Conservation (phyloP, 2,113 vertebrate species). For the Nansenia antarctica region DNA sequence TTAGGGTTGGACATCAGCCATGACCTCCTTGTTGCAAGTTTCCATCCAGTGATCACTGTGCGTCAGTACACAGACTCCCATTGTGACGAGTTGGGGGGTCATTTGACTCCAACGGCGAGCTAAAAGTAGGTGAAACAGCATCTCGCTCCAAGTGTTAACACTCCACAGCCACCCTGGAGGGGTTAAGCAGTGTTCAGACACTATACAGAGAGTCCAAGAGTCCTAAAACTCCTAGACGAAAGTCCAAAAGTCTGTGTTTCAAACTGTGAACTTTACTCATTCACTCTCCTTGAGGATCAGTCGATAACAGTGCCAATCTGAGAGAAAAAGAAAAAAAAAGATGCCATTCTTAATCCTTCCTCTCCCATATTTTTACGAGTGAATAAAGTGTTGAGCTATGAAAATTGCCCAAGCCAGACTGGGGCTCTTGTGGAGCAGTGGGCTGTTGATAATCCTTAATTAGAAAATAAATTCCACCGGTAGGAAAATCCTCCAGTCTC, state of each 20-base stretch:
- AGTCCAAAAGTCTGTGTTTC: not conserved
- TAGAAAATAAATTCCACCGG: slow-evolving; percentile 65
- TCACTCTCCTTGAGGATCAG: not conserved
- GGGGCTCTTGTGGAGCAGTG: slow-evolving; percentile 54
- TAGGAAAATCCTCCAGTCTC: slow-evolving; percentile 35
- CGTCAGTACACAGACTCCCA: too few species aligned
- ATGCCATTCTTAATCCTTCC: not conserved
- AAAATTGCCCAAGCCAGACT: slow-evolving; percentile 50
- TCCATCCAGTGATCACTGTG: too few species aligned
- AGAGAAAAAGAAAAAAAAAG: slow-evolving; percentile 2
- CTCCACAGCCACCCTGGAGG: too few species aligned
- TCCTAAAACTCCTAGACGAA: not conserved
- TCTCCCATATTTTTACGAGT: not conserved
- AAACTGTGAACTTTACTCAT: not conserved
- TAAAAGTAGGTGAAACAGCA: too few species aligned
- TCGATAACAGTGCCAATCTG: too few species aligned
- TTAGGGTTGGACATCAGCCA: too few species aligned
- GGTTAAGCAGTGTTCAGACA: too few species aligned
- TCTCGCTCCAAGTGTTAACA: too few species aligned
- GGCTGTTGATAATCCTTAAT: slow-evolving; percentile 74
- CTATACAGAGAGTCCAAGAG: not conserved
- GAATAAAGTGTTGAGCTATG: slow-evolving; percentile 43
- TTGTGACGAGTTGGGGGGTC: too few species aligned
- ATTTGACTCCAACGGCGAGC: too few species aligned
- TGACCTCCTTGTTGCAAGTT: too few species aligned